Base-by-base conservation (phyloP, 1,140 invertebrate genomes). In the Xylocopa sonorina region DNA sequence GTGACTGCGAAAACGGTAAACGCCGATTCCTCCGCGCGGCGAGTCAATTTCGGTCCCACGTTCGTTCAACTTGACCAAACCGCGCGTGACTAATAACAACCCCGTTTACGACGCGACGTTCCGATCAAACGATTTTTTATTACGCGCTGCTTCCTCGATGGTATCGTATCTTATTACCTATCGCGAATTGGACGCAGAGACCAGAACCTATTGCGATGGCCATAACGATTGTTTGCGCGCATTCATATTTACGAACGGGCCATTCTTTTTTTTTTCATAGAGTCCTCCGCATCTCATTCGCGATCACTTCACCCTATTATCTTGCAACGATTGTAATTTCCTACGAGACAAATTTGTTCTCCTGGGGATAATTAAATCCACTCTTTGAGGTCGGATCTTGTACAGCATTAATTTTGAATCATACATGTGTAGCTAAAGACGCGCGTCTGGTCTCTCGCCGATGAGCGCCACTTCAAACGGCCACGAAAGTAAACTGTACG, bases 391-490 rank as follows among this genome's bases (percentile, higher is more conserved):
- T 41, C 12, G 32, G 60, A n/a, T 18, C 46, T 63, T 34, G 38
- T 21, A 55, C 46, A 34, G 27, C 43, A 16, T n/a, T 1, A 27
- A n/a, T n/a, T n/a, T n/a, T 10, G 29, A 14, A 43, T 4, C 50
- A 9, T 50, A 21, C 1, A 21, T 78, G 58, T 73, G 32, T 74
- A 55, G 69, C 57, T n/a, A n/a, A n/a, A 10, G 34, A 3, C 14
- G 16, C 14, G 60, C 69, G 62, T 80, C 72, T 74, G 69, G 78
- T 75, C 46, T 4, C 16, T 29, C 10, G 27, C 50, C 71, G 51
- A 75, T 75, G 50, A 29, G 58, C 79, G 64, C 66, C 74, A 78
- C 79, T 81, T 81, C 79, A 81, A 81, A 81, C 73, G 79, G 46
- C 53, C 27, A 18, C 48, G 34, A 81, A 81, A 68, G 79, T 81